Evolutionary conservation across 2,113 vertebrate genomes (phyloP).

Genomic region (Nibea coibor): DNA sequence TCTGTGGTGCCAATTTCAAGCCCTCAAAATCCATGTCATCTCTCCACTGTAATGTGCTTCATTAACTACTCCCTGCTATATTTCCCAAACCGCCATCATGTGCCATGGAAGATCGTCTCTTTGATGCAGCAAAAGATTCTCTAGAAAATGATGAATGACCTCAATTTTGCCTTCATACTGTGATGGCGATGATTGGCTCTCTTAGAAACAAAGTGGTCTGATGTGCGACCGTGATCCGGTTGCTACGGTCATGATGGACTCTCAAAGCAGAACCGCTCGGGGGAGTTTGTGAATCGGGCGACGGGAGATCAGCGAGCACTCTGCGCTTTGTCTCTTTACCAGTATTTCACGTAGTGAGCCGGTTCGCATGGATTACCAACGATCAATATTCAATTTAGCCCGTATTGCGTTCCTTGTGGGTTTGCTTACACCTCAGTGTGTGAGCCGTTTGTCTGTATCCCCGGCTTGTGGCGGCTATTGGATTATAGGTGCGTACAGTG

Average conservation of each 20-base stretch:
- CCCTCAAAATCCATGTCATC: conserved; percentile 68
- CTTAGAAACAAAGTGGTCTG: conserved; percentile 15
- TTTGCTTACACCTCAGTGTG: conserved; percentile 44
- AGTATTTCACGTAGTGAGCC: conserved; percentile 49
- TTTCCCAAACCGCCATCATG: conserved; percentile 46
- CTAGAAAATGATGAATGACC: conserved; percentile 21
- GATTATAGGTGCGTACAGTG: conserved; percentile 15
- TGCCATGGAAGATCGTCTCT: conserved; percentile 28
- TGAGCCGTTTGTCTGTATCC: conserved; percentile 34
- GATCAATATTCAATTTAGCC: conserved; percentile 77
- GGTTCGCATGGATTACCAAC: conserved; percentile 57
- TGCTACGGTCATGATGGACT: conserved; percentile 39
- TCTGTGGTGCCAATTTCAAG: conserved; percentile 75
- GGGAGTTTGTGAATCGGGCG: conserved; percentile 37
- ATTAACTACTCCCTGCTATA: conserved; percentile 58
- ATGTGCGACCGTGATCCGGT: conserved; percentile 34
- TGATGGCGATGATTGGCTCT: conserved; percentile 60
- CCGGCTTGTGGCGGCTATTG: conserved; percentile 15
- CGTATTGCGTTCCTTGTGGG: conserved; percentile 11
- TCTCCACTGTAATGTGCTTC: conserved; percentile 63
- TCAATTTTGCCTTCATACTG: conserved; percentile 42
- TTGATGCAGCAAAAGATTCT: conserved; percentile 53
- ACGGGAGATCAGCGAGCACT: conserved; percentile 39
- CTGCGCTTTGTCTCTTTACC: conserved; percentile 41
- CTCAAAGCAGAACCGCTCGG: neutral